Conservation (phyloP, 2,888 invertebrate genomes). For the Drosophila mercatorum region DNA sequence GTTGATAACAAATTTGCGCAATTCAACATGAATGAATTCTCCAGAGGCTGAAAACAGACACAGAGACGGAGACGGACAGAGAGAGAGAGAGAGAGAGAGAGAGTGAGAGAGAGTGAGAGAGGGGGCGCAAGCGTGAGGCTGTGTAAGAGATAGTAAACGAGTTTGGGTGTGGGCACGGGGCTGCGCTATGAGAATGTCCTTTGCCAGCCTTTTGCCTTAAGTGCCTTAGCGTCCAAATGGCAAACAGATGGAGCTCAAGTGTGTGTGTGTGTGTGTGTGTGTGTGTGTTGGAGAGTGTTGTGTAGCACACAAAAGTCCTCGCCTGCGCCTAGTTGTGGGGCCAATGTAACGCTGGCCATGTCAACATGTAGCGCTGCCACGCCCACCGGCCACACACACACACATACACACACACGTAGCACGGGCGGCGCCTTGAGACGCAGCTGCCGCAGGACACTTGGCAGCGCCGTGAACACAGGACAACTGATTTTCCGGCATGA, state of each 20-base stretch:
- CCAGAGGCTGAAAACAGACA: slow-evolving; percentile 62
- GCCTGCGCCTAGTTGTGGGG: slow-evolving; percentile 35
- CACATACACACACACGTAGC: slow-evolving; percentile 5
- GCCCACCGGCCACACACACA: neutral
- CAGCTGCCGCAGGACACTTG: slow-evolving; percentile 54
- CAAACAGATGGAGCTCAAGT: slow-evolving; percentile 66
- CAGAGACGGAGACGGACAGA: slow-evolving; percentile 18
- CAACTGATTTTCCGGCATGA: slow-evolving; percentile 69
- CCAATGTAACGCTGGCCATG: slow-evolving; percentile 47
- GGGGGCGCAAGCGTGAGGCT: neutral
- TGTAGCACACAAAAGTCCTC: slow-evolving; percentile 13
- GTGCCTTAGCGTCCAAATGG: slow-evolving; percentile 69
- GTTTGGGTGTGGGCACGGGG: slow-evolving; percentile 5
- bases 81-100: slow-evolving; percentile 13
- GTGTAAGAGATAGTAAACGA: slow-evolving; percentile 5
- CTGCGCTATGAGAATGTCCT: slow-evolving; percentile 43
- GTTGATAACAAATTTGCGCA: slow-evolving; percentile 82
- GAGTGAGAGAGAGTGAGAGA: neutral
- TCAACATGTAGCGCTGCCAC: slow-evolving; percentile 35
- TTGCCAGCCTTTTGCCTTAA: slow-evolving; percentile 59
- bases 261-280: slow-evolving; percentile 28
- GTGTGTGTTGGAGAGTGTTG: slow-evolving; percentile 15
- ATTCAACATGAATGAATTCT: slow-evolving; percentile 82
- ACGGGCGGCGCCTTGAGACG: slow-evolving; percentile 51
- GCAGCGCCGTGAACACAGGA: slow-evolving; percentile 36